phyloP scores from a whole-genome alignment of 2,888 invertebrate species.

The Craniophora ligustri region DNA sequence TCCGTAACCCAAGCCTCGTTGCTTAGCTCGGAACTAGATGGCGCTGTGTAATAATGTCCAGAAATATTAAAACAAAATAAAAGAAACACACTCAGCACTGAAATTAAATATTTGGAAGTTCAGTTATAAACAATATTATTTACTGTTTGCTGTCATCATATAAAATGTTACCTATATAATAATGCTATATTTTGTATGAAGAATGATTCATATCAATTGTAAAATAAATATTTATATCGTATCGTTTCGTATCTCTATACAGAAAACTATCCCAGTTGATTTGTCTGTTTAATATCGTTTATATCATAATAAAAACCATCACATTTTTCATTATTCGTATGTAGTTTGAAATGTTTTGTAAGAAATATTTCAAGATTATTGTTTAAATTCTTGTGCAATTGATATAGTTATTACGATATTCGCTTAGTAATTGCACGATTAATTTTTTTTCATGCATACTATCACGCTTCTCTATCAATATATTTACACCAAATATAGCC shows the following conservation, averaged over 20 bases:
- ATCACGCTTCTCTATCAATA: too few species aligned
- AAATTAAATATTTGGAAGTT: slow-evolving; percentile 13
- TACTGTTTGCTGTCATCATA: slow-evolving; percentile 12
- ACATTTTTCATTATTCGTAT: slow-evolving; percentile 2
- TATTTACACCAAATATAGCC: too few species aligned
- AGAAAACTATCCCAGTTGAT: slow-evolving; percentile 14
- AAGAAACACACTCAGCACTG: too few species aligned
- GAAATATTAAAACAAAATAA: too few species aligned
- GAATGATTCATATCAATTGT: slow-evolving; percentile 30
- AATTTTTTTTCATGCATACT: too few species aligned
- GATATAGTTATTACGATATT: too few species aligned
- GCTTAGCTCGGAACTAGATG: too few species aligned
- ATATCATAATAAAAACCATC: slow-evolving; percentile 4
- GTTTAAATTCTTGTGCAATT: not conserved
- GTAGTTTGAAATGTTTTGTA: slow-evolving; percentile 1
- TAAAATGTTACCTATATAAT: slow-evolving; percentile 30
- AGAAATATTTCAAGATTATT: not conserved
- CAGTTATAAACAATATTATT: slow-evolving; percentile 22
- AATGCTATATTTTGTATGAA: slow-evolving; percentile 19
- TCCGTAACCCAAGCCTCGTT: too few species aligned
- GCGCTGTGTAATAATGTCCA: too few species aligned
- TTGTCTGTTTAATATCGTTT: slow-evolving; percentile 25
- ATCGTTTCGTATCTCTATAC: slow-evolving; percentile 13
- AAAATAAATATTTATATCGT: slow-evolving; percentile 33
- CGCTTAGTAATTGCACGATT: too few species aligned